These are phyloP conservation scores for Pavo muticus DNA, from an alignment of 2,113 vertebrate genomes.

Conservation along the genomic window DNA sequence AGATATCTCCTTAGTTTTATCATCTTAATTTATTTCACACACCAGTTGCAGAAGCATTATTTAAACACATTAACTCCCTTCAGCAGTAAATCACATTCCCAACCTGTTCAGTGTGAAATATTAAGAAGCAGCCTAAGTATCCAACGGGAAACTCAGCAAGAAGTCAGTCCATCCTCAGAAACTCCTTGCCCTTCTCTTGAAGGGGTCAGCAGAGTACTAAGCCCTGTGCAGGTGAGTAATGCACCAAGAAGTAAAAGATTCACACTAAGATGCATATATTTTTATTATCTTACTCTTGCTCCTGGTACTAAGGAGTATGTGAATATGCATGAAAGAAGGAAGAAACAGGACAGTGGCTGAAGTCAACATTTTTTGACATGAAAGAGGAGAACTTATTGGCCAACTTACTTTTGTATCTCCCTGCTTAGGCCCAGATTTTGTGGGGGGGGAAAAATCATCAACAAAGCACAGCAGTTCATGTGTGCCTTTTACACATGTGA, in stretches of 20 bases:
- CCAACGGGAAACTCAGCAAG: not conserved
- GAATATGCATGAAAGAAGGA: not conserved
- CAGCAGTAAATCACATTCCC: not conserved
- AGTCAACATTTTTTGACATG: not conserved
- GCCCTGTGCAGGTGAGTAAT: not conserved
- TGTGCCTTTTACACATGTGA: not conserved
- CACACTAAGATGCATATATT: not conserved
- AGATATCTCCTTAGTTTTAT: not conserved
- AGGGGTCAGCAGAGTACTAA: not conserved
- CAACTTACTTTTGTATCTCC: not conserved
- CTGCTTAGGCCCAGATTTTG: not conserved
- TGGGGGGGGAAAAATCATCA: not conserved
- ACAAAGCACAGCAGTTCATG: not conserved
- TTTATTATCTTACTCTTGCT: not conserved
- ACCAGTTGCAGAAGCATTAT: not conserved
- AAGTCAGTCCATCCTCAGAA: not conserved
- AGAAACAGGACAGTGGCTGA: not conserved
- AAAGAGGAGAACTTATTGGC: not conserved
- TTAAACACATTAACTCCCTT: not conserved
- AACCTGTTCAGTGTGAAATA: not conserved
- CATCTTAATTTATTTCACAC: not conserved
- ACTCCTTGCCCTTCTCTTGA: not conserved
- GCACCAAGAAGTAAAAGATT: not conserved
- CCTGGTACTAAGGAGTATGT: not conserved
- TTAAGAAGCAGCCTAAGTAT: not conserved